Conservation (phyloP, 1,140 invertebrate species). For the Drosophila prosaltans region DNA sequence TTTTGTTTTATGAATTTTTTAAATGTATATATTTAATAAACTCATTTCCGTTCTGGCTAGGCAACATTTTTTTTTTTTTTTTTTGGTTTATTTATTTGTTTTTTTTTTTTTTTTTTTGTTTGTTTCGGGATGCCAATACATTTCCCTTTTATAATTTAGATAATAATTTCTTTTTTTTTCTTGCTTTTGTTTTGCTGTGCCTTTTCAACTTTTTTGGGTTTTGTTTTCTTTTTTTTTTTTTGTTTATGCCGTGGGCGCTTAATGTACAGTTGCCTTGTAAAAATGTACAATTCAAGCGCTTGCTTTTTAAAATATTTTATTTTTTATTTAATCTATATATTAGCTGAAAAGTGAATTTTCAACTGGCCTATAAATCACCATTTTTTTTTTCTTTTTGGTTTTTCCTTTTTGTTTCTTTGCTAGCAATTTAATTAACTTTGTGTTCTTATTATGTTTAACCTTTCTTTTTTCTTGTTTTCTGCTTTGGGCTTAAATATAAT, state of each 20-base stretch:
- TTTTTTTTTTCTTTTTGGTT: conserved; percentile 18
- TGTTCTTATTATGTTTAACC: conserved; percentile 66
- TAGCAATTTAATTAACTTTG: conserved; percentile 72
- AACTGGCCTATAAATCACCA: conserved; percentile 64
- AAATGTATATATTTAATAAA: conserved; percentile 79
- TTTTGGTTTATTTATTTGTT: conserved; percentile 30
- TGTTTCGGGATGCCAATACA: conserved; percentile 32
- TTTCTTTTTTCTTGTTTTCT: conserved; percentile 30
- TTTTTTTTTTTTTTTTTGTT: conserved; percentile 34
- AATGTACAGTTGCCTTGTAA: conserved; percentile 81
- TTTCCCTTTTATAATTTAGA: conserved; percentile 47
- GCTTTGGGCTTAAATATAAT: conserved; percentile 68
- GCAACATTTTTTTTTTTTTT: conserved; percentile 57
- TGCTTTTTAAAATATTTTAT: conserved; percentile 74
- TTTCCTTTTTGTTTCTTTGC: conserved; percentile 32
- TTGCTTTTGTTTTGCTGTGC: conserved; percentile 53
- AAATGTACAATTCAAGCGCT: conserved; percentile 80
- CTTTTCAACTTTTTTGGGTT: conserved; percentile 65
- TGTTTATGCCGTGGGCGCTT: conserved; percentile 76
- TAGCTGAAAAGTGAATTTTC: conserved; percentile 59
- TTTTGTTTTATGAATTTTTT: conserved; percentile 70
- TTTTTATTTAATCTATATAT: conserved; percentile 72
- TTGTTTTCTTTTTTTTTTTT: conserved; percentile 36
- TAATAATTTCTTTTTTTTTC: conserved; percentile 47
- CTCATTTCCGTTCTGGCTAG: conserved; percentile 78